Conservation (phyloP, 2,888 invertebrate species). For the Rhyacophila evoluta region DNA sequence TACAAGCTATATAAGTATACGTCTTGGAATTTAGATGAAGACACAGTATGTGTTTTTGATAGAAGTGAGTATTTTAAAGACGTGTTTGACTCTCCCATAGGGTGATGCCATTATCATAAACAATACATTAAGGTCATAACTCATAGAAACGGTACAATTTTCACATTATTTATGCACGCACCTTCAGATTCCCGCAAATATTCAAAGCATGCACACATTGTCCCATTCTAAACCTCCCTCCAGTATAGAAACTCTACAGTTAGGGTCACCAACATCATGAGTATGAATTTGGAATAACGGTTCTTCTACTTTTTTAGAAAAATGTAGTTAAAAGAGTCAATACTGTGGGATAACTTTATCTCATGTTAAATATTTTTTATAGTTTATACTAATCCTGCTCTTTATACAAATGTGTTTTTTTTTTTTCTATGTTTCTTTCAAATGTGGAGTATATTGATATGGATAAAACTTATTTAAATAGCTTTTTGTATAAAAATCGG, state of each 20-base stretch:
- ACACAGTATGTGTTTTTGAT: neutral
- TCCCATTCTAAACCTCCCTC: slow-evolving; percentile 25
- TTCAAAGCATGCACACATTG: slow-evolving; percentile 50
- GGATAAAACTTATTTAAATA: too few relatives aligned
- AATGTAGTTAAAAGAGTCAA: too few relatives aligned
- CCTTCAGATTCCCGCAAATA: slow-evolving; percentile 47
- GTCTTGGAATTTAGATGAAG: neutral
- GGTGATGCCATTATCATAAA: slow-evolving; percentile 54
- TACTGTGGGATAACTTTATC: too few relatives aligned
- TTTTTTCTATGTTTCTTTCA: too few relatives aligned
- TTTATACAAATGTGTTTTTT: too few relatives aligned
- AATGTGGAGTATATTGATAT: too few relatives aligned
- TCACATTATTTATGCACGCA: slow-evolving; percentile 54
- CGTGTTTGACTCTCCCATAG: slow-evolving; percentile 2
- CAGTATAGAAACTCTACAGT: slow-evolving; percentile 27
- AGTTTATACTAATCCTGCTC: too few relatives aligned
- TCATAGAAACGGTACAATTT: slow-evolving; percentile 50
- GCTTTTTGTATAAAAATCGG: too few relatives aligned
- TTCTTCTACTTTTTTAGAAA: too few relatives aligned
- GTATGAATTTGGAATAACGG: too few relatives aligned
- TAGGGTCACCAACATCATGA: neutral
- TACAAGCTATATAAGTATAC: neutral
- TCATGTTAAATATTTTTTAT: too few relatives aligned
- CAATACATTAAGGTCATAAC: slow-evolving; percentile 55
- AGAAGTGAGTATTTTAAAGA: neutral